Base-by-base conservation (phyloP, 1,140 invertebrate species). In the Drosophila melanica region DNA sequence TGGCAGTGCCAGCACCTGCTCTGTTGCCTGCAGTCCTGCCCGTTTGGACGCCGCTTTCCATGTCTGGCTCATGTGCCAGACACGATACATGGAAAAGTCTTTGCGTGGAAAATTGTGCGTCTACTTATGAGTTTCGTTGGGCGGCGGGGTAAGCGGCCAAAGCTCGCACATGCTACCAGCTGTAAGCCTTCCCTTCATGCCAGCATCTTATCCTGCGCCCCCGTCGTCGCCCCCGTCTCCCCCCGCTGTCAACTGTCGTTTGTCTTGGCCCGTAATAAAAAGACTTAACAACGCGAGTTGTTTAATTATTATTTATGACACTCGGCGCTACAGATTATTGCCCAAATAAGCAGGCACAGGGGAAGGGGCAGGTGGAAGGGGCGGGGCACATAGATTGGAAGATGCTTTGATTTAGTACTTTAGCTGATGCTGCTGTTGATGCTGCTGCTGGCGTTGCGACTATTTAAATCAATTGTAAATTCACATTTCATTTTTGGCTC, bases 301-400 rank as follows among this genome's bases (percentile, higher is more conserved):
- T 87, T 90, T 90, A 90, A 90, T 90, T 90, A 90, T 90, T 90
- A 90, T 90, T 90, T 90, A 90, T 90, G 87, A 78, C 84, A 89
- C 50, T 74, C 64, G 60, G 68, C 69, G 47, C 75, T 44, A 62
- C 75, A 89, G 84, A 87, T 87, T 87, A 87, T 87, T 77, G 77
- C 84, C 79, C 71, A 71, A 53, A 41, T 37, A 59, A 66, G 51
- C 23, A 41, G 47, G 47, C 6, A 12, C 1, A 18, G 2, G 8
- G 18, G 2, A 9, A 2, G 9, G 4, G 44, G 11, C 10, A 16
- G 8, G 16, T 50, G 54, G 51, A 59, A 11, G 3, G 14, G 47
- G 3, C 30, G 58, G 51, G 71, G 45, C 10, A 20, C 37, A 35
- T 54, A 74, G 84, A 79, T 87, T 89, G 67, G 55, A 63, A 48